Conservation (phyloP, 2,797 vertebrate species). For the Notolepis coatsorum region DNA sequence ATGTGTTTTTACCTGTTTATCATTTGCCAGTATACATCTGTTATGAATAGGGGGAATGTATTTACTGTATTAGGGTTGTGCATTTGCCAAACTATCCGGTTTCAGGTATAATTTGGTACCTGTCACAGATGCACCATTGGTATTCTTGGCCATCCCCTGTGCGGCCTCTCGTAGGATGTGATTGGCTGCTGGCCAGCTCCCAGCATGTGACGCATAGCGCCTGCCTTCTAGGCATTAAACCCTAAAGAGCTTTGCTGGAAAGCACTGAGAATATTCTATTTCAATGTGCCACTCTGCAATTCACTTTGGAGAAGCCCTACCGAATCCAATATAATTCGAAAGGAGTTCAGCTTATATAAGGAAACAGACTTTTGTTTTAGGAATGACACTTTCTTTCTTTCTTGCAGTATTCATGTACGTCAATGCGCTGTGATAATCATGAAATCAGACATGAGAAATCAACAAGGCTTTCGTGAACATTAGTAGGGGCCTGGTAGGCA, state of each 20-base stretch:
- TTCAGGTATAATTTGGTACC: constrained; percentile 18
- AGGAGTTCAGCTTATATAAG: constrained; percentile 44
- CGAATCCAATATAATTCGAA: constrained; percentile 55
- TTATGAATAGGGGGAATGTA: constrained; percentile 15
- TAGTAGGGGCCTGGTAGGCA: constrained; percentile 11
- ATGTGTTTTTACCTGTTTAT: too few relatives aligned
- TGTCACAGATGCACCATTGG: constrained; percentile 43
- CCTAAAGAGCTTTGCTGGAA: constrained; percentile 74
- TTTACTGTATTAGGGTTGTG: not conserved
- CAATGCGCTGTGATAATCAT: too few relatives aligned
- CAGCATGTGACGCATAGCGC: constrained; percentile 50
- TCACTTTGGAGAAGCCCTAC: constrained; percentile 61
- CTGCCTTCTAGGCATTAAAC: constrained; percentile 67
- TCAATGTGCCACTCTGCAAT: constrained; percentile 67
- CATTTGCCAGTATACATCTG: constrained; percentile 46
- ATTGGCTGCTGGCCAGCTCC: constrained; percentile 59
- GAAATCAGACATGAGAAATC: not conserved
- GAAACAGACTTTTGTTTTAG: constrained; percentile 45
- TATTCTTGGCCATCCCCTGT: constrained; percentile 57
- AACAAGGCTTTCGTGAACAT: constrained; percentile 16
- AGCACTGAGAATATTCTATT: constrained; percentile 66
- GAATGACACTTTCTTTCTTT: constrained; percentile 23
- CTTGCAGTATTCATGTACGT: too few relatives aligned
- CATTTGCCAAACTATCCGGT: constrained; percentile 31
- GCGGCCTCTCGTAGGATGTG: constrained; percentile 49